Base-by-base conservation (phyloP, 2,113 vertebrate genomes). In the Apus apus region DNA sequence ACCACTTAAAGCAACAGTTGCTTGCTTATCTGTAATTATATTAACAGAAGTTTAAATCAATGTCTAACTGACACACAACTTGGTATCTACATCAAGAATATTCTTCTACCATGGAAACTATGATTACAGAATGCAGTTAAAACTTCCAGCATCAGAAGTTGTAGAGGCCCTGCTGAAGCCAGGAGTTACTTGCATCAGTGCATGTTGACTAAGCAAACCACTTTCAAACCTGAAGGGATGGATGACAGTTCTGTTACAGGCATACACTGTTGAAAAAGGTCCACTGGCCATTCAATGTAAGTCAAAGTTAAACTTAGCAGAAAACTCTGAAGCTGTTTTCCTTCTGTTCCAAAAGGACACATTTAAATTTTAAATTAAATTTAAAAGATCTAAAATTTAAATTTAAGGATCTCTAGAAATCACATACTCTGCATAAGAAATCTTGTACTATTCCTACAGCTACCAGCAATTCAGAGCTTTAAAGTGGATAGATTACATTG, bases 51-150 rank as follows among this genome's bases (percentile, higher is more conserved):
- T 50, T 38, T 34, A 36, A 48, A 81, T n/a, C 68, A 36, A 10
- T 6, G 19, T 32, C 27, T 50, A 45, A 70, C 8, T 27, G 11
- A 80, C 8, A 45, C 0, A 1, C 40, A 83, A 82, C 50, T n/a
- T 21, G 21, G n/a, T 40, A 65, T 9, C 40, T 29, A 11, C 78
- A 85, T 36, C 36, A 87, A 19, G 45, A 74, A 58, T 13, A 58
- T 45, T 54, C 73, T 38, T 18, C 7, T 25, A 15, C 18, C 1
- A 3, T 2, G 46, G 48, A 40, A 90, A 67, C 18, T 30, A 46
- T 1, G 0, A 17, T 30, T 13, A 16, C 8, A 23, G 12, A 0
- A 1, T 25, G 22, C 30, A 76, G 48, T 46, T 51, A 34, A 36
- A 54, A 48, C 23, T 40, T 65, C 70, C 36, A 26, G 57, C 79